Conservation (phyloP, 2,113 vertebrate species). For the Thinocorus orbignyianus region DNA sequence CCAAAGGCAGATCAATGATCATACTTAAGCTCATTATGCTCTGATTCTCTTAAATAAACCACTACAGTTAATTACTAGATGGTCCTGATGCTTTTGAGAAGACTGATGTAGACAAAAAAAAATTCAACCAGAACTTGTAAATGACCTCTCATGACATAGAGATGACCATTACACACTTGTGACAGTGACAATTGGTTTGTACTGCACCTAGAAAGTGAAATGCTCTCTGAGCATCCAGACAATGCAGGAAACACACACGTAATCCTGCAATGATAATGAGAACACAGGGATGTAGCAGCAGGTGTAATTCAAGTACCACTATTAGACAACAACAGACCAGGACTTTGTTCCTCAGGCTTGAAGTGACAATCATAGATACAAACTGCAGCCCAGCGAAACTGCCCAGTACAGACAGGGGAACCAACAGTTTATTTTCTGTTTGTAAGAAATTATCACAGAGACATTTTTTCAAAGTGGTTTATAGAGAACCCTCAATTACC, state of each 20-base stretch:
- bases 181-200: background rate
- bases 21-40: background rate
- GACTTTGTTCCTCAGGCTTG: background rate
- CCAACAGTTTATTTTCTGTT: background rate
- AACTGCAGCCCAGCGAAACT: background rate
- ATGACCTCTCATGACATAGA: background rate
- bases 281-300: fast-evolving
- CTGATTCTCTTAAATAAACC: background rate
- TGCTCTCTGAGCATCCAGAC: background rate
- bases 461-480: background rate
- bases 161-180: background rate
- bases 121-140: background rate
- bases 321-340: background rate
- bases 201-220: background rate
- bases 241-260: background rate
- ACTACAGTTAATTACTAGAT: background rate
- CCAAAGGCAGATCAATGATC: background rate
- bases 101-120: background rate
- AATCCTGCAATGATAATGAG: background rate
- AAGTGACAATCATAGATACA: background rate
- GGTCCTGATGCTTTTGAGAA: background rate
- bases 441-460: background rate
- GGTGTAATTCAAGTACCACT: background rate
- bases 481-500: background rate
- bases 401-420: background rate